These are phyloP conservation scores for Nephrotoma guestfalica DNA, from an alignment of 2,888 invertebrate species.

Conservation along the genomic window DNA sequence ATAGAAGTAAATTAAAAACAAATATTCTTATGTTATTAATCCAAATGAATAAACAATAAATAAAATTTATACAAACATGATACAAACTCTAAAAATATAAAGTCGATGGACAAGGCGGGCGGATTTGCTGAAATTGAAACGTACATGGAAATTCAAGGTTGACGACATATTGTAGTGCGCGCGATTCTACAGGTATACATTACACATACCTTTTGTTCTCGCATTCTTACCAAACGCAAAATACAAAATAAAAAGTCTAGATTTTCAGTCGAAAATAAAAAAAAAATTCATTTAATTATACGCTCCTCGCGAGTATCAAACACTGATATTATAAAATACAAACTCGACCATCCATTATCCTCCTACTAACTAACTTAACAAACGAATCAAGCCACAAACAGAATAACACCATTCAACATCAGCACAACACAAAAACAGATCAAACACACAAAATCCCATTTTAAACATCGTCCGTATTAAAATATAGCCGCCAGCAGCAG, in stretches of 20 bases:
- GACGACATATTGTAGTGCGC: not conserved
- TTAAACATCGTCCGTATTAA: not conserved
- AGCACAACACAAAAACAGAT: not conserved
- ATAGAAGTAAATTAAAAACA: not conserved
- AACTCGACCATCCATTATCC: not conserved
- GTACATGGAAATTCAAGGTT: not conserved
- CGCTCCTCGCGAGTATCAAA: not conserved
- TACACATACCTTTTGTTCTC: not conserved
- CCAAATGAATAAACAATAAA: constrained; percentile 2
- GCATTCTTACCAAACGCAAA: not conserved
- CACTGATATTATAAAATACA: not conserved
- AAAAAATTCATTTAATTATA: not conserved
- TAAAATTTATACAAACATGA: not conserved
- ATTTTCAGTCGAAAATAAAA: not conserved
- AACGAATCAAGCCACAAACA: not conserved
- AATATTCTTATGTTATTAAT: not conserved
- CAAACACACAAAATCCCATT: not conserved
- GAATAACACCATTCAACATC: not conserved
- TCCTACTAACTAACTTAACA: not conserved
- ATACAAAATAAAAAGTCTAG: not conserved
- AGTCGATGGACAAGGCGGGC: not conserved
- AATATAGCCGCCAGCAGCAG: not conserved
- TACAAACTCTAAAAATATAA: not conserved
- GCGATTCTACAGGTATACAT: not conserved
- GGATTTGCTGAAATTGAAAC: not conserved